Conservation (phyloP, 2,888 invertebrate genomes). For the Nezara viridula region DNA sequence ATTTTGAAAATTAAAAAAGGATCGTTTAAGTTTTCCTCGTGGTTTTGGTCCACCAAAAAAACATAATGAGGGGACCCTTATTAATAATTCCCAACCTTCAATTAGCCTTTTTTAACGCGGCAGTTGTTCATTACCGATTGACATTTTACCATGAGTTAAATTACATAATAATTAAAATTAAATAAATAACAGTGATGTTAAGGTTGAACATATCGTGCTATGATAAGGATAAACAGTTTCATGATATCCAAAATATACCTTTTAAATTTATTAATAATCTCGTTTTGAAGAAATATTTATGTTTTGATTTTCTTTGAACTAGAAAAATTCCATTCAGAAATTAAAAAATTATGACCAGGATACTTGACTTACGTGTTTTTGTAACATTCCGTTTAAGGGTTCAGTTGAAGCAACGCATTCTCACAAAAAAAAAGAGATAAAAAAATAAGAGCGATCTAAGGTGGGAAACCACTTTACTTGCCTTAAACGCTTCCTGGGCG, state of each 20-base stretch:
- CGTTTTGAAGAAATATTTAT: too few relatives aligned
- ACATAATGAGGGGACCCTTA: neutral
- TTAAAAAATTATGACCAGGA: neutral
- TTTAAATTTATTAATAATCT: too few relatives aligned
- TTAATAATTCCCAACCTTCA: neutral
- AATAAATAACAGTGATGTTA: neutral
- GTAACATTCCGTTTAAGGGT: neutral
- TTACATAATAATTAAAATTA: neutral
- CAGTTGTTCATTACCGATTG: neutral
- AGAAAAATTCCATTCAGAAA: too few relatives aligned
- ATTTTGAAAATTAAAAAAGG: neutral
- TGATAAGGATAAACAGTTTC: too few relatives aligned
- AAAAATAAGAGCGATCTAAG: neutral
- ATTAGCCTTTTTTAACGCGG: neutral
- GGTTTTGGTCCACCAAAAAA: neutral
- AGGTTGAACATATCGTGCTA: too few relatives aligned
- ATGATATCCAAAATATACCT: too few relatives aligned
- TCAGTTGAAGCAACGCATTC: neutral
- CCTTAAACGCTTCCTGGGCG: neutral
- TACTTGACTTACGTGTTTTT: neutral
- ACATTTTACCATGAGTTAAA: neutral
- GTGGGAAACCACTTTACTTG: neutral
- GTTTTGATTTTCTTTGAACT: too few relatives aligned
- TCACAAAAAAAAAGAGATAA: neutral
- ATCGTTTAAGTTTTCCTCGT: neutral